These are phyloP conservation scores for Prochilodus magdalenae DNA, from an alignment of 2,113 vertebrate species.

Conservation along the genomic window DNA sequence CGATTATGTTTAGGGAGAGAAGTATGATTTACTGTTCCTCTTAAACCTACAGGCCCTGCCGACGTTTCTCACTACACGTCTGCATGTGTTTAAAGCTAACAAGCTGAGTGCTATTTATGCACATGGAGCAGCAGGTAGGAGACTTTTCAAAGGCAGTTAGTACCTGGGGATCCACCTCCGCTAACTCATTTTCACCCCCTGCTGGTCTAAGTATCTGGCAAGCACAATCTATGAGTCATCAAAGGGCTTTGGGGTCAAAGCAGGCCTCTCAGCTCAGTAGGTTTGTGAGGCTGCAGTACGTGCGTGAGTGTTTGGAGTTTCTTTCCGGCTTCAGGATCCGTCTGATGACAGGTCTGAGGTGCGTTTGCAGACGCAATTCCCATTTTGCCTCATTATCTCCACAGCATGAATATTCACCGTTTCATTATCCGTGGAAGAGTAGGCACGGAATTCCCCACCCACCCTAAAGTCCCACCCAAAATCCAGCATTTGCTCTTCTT, in stretches of 20 bases:
- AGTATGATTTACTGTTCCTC: background rate
- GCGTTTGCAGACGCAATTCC: conserved; percentile 4
- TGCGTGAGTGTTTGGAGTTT: conserved; percentile 5
- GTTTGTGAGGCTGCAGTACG: background rate
- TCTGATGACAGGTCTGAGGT: background rate
- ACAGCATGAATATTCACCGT: conserved; percentile 24
- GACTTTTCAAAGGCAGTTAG: background rate
- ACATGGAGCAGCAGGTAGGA: conserved; percentile 10
- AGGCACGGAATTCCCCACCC: conserved; percentile 2
- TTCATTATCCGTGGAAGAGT: conserved; percentile 13
- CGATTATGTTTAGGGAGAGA: background rate
- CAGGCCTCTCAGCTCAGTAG: background rate
- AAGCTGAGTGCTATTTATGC: background rate
- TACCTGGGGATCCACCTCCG: conserved; percentile 22
- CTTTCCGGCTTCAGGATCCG: background rate
- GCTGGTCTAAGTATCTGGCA: conserved; percentile 7
- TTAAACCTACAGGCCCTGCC: background rate
- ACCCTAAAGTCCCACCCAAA: background rate
- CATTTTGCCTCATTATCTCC: conserved; percentile 33
- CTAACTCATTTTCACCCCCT: conserved; percentile 13
- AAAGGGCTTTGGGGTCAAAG: background rate
- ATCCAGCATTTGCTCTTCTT: background rate
- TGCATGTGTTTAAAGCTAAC: background rate
- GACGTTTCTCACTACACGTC: background rate
- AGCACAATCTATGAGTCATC: background rate